Conservation (phyloP, 2,888 invertebrate species). For the Macrostomum cliftonense region DNA sequence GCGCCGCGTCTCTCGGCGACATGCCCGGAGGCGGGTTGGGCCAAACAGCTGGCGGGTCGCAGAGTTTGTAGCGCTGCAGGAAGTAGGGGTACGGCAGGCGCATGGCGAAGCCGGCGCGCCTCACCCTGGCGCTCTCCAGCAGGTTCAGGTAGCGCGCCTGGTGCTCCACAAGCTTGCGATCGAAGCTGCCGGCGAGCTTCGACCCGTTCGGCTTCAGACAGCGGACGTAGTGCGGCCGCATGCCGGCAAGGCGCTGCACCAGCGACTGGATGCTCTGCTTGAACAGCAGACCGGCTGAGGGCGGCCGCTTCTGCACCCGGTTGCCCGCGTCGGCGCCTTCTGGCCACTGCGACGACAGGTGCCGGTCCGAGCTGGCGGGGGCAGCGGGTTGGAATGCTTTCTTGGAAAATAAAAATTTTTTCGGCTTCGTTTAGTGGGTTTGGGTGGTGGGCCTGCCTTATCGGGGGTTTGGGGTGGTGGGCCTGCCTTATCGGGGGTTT, state of each 20-base stretch:
- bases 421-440: conserved; percentile 41
- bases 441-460: no score
- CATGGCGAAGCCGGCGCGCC: conserved; percentile 4
- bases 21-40: conserved; percentile 79
- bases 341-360: neutral
- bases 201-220: conserved; percentile 33
- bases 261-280: conserved; percentile 79
- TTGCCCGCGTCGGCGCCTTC: no score
- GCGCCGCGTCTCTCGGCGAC: conserved; percentile 83
- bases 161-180: conserved; percentile 23
- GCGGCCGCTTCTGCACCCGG: conserved; percentile 76
- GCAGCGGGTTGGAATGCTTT: neutral
- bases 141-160: conserved; percentile 20
- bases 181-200: conserved; percentile 23
- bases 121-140: conserved; percentile 5
- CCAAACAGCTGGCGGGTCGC: conserved; percentile 39
- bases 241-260: conserved; percentile 52
- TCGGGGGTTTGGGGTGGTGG: no score
- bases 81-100: conserved; percentile 5
- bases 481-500: no score
- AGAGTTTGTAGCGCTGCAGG: conserved; percentile 8
- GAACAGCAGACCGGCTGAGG: conserved; percentile 79
- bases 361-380: neutral
- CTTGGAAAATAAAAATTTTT: conserved; percentile 43
- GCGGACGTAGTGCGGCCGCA: conserved; percentile 17